A percentile compares a stretch with the other conserved stretches of the same genome.
Evolutionary conservation across 1,140 invertebrate genomes (phyloP).

Genomic region (Aphaenogaster ashmeadi): DNA sequence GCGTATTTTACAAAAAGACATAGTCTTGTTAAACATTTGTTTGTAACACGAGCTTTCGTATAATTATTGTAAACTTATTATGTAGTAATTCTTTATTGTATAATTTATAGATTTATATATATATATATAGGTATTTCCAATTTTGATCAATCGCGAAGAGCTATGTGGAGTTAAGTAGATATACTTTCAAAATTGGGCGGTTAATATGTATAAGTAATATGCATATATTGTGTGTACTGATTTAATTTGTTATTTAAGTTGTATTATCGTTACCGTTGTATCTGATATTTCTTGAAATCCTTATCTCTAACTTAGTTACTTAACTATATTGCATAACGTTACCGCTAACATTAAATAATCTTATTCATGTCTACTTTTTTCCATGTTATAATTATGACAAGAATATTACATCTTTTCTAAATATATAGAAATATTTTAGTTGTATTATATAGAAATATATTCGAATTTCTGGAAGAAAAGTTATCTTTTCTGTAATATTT

Average conservation of each 20-base stretch:
- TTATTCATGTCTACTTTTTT: background rate
- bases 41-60: background rate
- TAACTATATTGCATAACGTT: constrained; percentile 3
- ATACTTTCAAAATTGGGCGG: background rate
- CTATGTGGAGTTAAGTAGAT: background rate
- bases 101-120: constrained; percentile 10
- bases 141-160: background rate
- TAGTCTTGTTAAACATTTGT: constrained; percentile 22
- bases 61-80: constrained; percentile 12
- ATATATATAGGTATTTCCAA: background rate
- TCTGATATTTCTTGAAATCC: constrained; percentile 32
- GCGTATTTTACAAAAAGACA: background rate
- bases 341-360: background rate
- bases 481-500: background rate
- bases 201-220: constrained; percentile 9
- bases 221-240: background rate
- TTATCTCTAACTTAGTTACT: constrained; percentile 6
- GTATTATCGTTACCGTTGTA: background rate
- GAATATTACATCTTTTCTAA: background rate
- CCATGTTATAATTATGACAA: constrained; percentile 3
- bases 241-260: constrained; percentile 39
- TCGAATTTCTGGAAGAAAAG: background rate
- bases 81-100: constrained; percentile 12
- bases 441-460: background rate
- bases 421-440: background rate